Evolutionary conservation across 1,140 invertebrate species (phyloP).

Genomic region (Zaprionus vittiger): DNA sequence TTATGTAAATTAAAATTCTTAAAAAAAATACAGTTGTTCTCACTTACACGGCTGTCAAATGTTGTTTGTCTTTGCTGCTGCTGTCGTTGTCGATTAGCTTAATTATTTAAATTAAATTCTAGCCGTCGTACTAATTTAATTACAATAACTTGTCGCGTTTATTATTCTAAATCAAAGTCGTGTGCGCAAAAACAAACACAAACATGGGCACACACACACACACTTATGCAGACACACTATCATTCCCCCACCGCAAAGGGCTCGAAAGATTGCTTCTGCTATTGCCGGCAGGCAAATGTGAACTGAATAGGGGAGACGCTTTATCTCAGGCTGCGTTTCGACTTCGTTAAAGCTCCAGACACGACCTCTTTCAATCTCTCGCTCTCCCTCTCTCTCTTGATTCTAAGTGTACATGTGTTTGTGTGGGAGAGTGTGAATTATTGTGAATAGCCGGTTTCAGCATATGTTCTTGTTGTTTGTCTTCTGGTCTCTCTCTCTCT

Average conservation of each 20-base stretch:
- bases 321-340: conserved; percentile 49
- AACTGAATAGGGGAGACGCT: conserved; percentile 58
- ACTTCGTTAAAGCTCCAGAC: conserved; percentile 63
- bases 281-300: conserved; percentile 70
- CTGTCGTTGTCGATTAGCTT: conserved; percentile 18
- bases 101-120: conserved; percentile 43
- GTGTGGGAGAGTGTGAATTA: conserved; percentile 19
- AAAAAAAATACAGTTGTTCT: conserved; percentile 11
- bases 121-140: conserved; percentile 68
- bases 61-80: conserved; percentile 12
- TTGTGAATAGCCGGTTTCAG: conserved; percentile 51
- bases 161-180: conserved; percentile 64
- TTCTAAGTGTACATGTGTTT: neutral
- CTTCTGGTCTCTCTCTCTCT: conserved; percentile 4
- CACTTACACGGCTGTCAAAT: conserved; percentile 57
- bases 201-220: conserved; percentile 19
- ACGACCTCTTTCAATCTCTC: conserved; percentile 22
- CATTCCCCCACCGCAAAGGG: conserved; percentile 26
- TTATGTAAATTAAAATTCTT: conserved; percentile 58
- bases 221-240: conserved; percentile 32
- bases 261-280: conserved; percentile 44
- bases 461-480: conserved; percentile 21
- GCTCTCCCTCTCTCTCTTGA: neutral
- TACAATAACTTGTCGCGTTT: conserved; percentile 66
- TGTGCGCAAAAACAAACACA: conserved; percentile 29